Evolutionary conservation across 2,113 vertebrate species (phyloP), one percentile per base, ranked within the genome.

Genomic region (Pollachius pollachius): DNA sequence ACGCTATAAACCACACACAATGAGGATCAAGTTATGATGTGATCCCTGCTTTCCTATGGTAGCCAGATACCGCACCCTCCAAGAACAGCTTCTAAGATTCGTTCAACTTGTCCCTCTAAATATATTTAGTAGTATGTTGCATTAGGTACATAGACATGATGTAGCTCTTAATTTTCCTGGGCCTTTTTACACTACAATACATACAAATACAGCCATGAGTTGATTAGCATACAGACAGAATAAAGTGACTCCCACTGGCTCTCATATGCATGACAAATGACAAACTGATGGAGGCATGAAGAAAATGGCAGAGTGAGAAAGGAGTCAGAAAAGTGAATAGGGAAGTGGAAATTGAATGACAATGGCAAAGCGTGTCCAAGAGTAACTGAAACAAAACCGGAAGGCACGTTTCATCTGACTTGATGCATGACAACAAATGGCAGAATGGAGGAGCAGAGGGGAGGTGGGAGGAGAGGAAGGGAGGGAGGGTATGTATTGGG

Each of bases 391-490:
- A 60, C 11, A 62, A 37, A 62, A 62, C 3, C 1, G 37, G 21
- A 63, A 21, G 34, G 59, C 63, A 17, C 52, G 52, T 67, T 79
- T 19, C 60, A 37, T 37, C 37, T 59, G 62, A 71, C 72, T 73
- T 70, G 72, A 79, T 69, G 73, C 52, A 62, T 83, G 75, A 76
- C 81, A 84, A 73, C 61, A 64, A 78, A 64, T 71, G n/a, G 58
- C 30, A 58, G 34, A 75, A 72, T 3, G 59, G 34, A 63, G 34
- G 59, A 65, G 17, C 23, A 17, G 48, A 54, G 62, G 17, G 62
- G 23, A 58, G 66, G 17, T 23, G 21, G 52, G 15, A 8, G 2
- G 57, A 25, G 25, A 7, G 56, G 69, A 63, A 23, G 12, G 52
- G 60, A 59, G 61, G 59, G 30, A 59, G 62, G 37, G 11, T 7